Evolutionary conservation across 1,140 invertebrate species (phyloP), one percentile per base, ranked within the genome.

Genomic region (Cepaea nemoralis): DNA sequence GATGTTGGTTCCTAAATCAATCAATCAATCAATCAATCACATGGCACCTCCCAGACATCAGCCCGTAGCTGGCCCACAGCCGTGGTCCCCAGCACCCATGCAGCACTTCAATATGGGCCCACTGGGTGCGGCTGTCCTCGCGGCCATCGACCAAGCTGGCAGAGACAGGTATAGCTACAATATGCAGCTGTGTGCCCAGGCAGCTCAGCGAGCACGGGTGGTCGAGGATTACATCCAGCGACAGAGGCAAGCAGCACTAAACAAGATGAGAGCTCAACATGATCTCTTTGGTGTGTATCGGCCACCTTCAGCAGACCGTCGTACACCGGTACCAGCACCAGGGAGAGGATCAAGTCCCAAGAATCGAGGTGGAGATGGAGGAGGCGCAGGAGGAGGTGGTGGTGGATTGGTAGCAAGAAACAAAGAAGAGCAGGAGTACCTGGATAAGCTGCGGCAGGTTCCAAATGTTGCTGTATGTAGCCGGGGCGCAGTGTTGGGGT

Each of bases 141-240:
- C 75, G 19, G 80, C 80, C 70, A 37, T 71, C 19, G 78, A 71
- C 74, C 82, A 50, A 79, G 84, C 40, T 75, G 84, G 78, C 48
- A 83, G 69, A 86, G 83, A 86, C 87, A 86, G 42, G 67, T 77
- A 79, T 42, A 80, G 59, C 31, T 83, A 71, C 45, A 76, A 80
- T 80, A 80, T 80, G 78, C 83, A 81, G 67, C 63, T 50, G 55
- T 84, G 63, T 77, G 83, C 80, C 14, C 82, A 87, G 42, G 86
- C 89, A 79, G 85, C 87, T 24, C 86, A 89, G 16, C 85, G 87
- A 80, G 88, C 88, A 3, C 85, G 82, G 78, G 82, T 90, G 55
- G 86, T 89, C 14, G 86, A 89, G 16, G 91, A 91, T 2, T 91
- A 88, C 79, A 74, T 87, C 22, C 81, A 87, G 33, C 85, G 89